These are phyloP conservation scores for Strongylocentrotus purpuratus DNA, from an alignment of 35 echinoderm and acorn worm species.

Conservation along the genomic window DNA sequence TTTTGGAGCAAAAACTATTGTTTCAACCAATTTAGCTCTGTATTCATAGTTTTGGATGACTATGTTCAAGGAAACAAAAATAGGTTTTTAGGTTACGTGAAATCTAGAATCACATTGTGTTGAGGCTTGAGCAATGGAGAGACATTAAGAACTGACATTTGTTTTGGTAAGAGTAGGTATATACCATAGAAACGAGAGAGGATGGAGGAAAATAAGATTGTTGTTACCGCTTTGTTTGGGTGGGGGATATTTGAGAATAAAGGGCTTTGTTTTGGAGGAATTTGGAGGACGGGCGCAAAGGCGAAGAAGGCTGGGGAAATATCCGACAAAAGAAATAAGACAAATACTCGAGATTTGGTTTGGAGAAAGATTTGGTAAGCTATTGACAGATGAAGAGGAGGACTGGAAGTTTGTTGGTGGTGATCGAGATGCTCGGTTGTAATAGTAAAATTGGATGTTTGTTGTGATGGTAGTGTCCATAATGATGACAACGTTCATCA, in stretches of 20 bases:
- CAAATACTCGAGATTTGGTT: not conserved
- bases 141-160: not conserved
- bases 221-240: not conserved
- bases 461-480: too few species aligned
- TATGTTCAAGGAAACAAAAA: not conserved
- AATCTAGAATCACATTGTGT: not conserved
- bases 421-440: too few species aligned
- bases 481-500: too few species aligned
- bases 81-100: not conserved
- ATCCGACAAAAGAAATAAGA: not conserved
- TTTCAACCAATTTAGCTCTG: not conserved
- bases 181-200: not conserved
- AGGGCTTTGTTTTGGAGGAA: not conserved
- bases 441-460: too few species aligned
- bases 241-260: not conserved
- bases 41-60: not conserved
- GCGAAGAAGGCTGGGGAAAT: not conserved
- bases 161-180: not conserved
- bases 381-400: not conserved
- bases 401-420: too few species aligned
- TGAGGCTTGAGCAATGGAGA: not conserved
- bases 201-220: not conserved
- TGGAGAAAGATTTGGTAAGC: not conserved
- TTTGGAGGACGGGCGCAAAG: not conserved
- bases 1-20: not conserved